phyloP scores from a whole-genome alignment of 1,140 invertebrate species.

The Ostrea edulis region DNA sequence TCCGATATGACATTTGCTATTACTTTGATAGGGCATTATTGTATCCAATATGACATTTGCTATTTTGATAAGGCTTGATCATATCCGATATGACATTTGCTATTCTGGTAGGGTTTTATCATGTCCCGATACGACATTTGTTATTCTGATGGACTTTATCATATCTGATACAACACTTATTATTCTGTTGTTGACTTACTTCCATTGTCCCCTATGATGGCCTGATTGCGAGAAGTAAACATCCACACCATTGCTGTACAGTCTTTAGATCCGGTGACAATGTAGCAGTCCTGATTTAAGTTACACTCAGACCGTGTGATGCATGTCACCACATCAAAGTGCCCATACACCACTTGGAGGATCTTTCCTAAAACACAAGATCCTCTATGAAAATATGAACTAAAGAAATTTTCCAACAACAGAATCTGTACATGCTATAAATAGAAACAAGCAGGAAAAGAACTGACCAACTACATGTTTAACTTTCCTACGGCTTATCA shows the following conservation, averaged over 20 bases:
- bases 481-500: no score
- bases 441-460: no score
- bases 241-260: constrained; percentile 99
- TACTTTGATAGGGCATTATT: neutral
- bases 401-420: neutral
- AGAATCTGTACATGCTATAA: no score
- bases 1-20: neutral
- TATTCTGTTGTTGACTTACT: constrained; percentile 69
- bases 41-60: neutral
- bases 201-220: constrained; percentile 92
- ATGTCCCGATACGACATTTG: neutral
- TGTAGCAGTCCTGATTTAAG: constrained; percentile 98
- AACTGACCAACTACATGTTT: no score
- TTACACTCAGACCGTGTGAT: constrained; percentile 94
- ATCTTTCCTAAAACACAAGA: constrained; percentile 90
- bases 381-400: neutral
- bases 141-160: neutral
- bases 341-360: constrained; percentile 98
- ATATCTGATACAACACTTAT: neutral
- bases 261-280: constrained; percentile 97
- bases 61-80: neutral
- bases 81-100: neutral
- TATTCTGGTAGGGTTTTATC: neutral
- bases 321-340: constrained; percentile 99
- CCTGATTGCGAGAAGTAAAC: constrained; percentile 97